Percentiles rank a stretch among this genome's conserved stretches.
Conservation (phyloP, 2,113 vertebrate genomes). For the Ploceus nigricollis region DNA sequence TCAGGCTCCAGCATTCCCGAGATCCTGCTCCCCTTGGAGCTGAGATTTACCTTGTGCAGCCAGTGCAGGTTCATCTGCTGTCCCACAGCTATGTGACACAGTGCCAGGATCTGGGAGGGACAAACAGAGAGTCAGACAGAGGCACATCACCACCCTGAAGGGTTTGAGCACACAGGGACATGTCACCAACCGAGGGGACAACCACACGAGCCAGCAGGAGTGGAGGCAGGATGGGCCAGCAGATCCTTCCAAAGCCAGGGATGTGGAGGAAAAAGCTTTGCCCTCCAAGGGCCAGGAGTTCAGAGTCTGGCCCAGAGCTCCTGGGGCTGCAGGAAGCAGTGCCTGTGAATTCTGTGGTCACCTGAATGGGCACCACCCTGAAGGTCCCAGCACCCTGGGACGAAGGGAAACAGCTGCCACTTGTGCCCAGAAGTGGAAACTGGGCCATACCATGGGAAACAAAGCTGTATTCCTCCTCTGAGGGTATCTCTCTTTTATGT, state of each 20-base stretch:
- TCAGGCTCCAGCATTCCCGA: not conserved
- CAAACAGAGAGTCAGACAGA: not conserved
- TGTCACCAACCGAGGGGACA: not conserved
- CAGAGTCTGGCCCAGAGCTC: not conserved
- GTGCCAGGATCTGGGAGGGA: conserved; percentile 83
- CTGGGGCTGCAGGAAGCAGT: not conserved
- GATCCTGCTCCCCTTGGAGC: not conserved
- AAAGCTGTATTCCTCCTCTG: not conserved
- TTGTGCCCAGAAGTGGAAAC: not conserved
- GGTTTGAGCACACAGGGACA: fast-evolving
- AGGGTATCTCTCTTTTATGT: not conserved
- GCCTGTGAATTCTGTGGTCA: not conserved
- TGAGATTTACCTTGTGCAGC: conserved; percentile 89
- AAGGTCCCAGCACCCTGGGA: not conserved
- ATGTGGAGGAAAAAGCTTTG: not conserved
- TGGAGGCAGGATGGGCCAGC: not conserved
- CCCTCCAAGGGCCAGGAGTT: not conserved
- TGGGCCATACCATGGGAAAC: not conserved
- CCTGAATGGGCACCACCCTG: too few relatives aligned
- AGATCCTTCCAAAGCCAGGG: not conserved
- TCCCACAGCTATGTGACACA: conserved; percentile 91
- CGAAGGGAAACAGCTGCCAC: not conserved
- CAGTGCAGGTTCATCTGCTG: conserved; percentile 97
- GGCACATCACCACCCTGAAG: not conserved
- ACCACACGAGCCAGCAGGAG: fast-evolving